These are phyloP conservation scores for Ceuthmochares aereus DNA, from an alignment of 2,113 vertebrate species.

Conservation along the genomic window DNA sequence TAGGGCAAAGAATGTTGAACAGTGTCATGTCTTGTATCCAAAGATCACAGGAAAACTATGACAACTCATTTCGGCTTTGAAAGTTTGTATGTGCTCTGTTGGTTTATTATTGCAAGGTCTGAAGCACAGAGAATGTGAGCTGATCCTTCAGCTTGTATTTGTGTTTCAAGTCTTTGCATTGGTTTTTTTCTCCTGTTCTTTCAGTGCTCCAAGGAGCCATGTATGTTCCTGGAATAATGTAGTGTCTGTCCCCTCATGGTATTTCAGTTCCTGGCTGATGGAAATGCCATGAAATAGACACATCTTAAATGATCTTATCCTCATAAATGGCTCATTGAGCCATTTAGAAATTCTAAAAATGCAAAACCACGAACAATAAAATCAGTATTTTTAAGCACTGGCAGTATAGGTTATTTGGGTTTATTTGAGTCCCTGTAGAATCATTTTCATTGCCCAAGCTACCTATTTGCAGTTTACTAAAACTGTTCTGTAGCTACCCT, in stretches of 20 bases:
- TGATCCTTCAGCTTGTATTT: neutral
- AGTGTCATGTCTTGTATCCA: neutral
- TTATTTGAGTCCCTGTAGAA: neutral
- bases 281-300: neutral
- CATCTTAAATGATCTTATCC: neutral
- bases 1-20: neutral
- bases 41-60: neutral
- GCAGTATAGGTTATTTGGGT: neutral
- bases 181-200: neutral
- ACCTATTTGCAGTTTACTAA: neutral
- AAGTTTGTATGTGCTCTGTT: neutral
- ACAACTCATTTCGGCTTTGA: neutral
- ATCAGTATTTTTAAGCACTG: neutral
- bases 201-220: neutral
- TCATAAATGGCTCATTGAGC: conserved; percentile 26
- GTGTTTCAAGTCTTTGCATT: neutral
- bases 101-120: conserved; percentile 47
- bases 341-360: neutral
- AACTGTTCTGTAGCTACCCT: neutral
- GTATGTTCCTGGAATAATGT: neutral
- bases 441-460: neutral
- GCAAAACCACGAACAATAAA: neutral
- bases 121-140: neutral
- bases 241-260: neutral
- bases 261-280: neutral